phyloP scores from a whole-genome alignment of 2,888 invertebrate genomes.

The Vanessa cardui region DNA sequence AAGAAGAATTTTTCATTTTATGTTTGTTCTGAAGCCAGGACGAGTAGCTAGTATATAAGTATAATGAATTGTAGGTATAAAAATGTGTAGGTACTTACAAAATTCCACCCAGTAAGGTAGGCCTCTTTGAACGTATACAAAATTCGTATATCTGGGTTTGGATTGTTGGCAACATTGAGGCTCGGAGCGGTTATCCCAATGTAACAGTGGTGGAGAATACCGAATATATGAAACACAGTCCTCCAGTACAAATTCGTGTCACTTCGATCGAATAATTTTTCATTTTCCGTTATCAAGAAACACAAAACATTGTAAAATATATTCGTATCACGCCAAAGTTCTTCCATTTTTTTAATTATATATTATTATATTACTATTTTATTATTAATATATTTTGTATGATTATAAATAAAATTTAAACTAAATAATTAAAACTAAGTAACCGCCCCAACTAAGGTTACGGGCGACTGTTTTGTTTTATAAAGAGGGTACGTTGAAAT shows the following conservation, averaged over 20 bases:
- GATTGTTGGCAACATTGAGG: constrained; percentile 48
- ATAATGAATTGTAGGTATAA: no score
- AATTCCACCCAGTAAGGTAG: constrained; percentile 71
- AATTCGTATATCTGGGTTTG: constrained; percentile 49
- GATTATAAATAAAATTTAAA: constrained; percentile 26
- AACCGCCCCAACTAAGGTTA: constrained; percentile 29
- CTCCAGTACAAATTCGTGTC: constrained; percentile 68
- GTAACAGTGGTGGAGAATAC: constrained; percentile 57
- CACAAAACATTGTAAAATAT: constrained; percentile 69
- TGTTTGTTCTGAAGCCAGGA: no score
- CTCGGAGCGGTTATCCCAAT: constrained; percentile 49
- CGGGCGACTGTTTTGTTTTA: constrained; percentile 31
- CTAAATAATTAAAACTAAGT: constrained; percentile 16
- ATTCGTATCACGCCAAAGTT: constrained; percentile 63
- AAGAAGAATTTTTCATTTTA: no score
- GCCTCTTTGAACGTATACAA: constrained; percentile 54
- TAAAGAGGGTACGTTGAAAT: constrained; percentile 15
- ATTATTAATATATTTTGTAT: constrained; percentile 13
- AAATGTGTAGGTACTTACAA: constrained; percentile 60
- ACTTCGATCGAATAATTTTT: constrained; percentile 67
- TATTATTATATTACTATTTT: constrained; percentile 13
- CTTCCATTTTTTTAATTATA: constrained; percentile 56
- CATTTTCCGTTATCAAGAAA: constrained; percentile 71
- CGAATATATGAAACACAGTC: constrained; percentile 62
- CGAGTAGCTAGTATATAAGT: no score